A percentile compares a stretch with the other conserved stretches of the same genome.
These are phyloP conservation scores for Notarius quadriscutis DNA, from an alignment of 2,113 vertebrate species.

Conservation along the genomic window DNA sequence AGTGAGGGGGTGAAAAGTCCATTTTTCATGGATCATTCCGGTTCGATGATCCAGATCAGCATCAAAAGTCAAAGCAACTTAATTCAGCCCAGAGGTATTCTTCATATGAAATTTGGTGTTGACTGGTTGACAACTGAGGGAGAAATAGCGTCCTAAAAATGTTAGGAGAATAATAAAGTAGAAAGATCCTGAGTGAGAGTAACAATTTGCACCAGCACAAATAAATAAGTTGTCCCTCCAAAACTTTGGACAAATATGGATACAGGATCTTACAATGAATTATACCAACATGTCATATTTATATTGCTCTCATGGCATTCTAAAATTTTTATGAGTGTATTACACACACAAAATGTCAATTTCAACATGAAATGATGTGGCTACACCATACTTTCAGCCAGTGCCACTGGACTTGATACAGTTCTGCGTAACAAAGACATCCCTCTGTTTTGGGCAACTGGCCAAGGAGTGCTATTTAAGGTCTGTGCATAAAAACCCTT, in stretches of 20 bases:
- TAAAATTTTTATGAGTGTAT: background rate
- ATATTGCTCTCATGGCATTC: background rate
- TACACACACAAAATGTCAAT: background rate
- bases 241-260: background rate
- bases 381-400: background rate
- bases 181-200: too few species aligned
- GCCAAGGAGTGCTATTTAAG: background rate
- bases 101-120: too few species aligned
- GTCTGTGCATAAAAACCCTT: background rate
- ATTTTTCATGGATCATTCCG: too few species aligned
- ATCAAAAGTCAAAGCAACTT: too few species aligned
- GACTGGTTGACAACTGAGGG: too few species aligned
- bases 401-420: background rate
- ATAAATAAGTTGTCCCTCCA: too few species aligned
- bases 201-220: too few species aligned
- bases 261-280: background rate
- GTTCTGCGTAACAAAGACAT: background rate
- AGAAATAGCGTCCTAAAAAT: too few species aligned
- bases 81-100: too few species aligned
- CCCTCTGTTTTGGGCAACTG: background rate
- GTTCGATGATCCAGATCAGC: too few species aligned
- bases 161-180: background rate
- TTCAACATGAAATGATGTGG: background rate
- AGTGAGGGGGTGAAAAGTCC: too few species aligned
- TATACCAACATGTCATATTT: background rate